These are phyloP conservation scores for Eudasyphora cyanicolor DNA, from an alignment of 2,888 invertebrate genomes.

Conservation along the genomic window DNA sequence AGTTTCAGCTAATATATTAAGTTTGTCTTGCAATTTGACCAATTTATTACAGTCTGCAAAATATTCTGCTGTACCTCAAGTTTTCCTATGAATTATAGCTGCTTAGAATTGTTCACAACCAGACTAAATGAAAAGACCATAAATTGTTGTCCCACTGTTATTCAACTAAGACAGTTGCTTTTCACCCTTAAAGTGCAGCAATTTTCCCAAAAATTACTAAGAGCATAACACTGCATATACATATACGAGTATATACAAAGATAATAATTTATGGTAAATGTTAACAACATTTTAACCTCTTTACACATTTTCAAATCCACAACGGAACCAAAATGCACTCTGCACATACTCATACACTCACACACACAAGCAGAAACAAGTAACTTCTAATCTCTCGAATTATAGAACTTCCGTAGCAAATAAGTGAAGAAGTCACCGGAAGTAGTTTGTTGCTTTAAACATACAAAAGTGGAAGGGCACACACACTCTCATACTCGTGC, in stretches of 20 bases:
- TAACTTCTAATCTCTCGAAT: constrained; percentile 7
- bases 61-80: too few species aligned
- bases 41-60: too few species aligned
- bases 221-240: not conserved
- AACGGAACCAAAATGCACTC: not conserved
- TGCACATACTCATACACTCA: not conserved
- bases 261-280: constrained; percentile 43
- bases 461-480: not conserved
- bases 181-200: not conserved
- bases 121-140: too few species aligned
- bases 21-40: too few species aligned
- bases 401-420: constrained; percentile 18
- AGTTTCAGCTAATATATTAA: too few species aligned
- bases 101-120: too few species aligned
- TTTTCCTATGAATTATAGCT: too few species aligned
- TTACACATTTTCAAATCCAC: not conserved
- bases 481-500: not conserved
- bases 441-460: not conserved
- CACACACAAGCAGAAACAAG: not conserved
- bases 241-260: not conserved
- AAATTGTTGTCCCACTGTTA: too few species aligned
- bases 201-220: not conserved
- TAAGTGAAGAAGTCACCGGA: constrained; percentile 21
- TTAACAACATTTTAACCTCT: constrained; percentile 31
- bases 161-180: too few species aligned